Evolutionary conservation across 1,140 invertebrate species (phyloP).

Genomic region (Polypedilum pembai): DNA sequence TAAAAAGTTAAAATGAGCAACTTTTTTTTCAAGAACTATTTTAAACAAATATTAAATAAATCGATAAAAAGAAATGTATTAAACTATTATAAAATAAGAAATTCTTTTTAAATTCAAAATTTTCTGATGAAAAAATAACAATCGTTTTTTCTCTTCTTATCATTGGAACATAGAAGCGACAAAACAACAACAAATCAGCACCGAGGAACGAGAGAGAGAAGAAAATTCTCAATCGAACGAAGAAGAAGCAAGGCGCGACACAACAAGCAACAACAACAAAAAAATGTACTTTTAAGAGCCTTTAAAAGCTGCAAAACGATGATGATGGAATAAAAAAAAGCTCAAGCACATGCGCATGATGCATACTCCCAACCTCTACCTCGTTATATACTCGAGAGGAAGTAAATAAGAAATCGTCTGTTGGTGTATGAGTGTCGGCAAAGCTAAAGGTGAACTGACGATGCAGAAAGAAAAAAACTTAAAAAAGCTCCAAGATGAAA

Average conservation of each 20-base stretch:
- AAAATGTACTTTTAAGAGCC: neutral
- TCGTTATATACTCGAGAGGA: neutral
- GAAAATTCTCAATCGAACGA: neutral
- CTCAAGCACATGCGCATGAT: neutral
- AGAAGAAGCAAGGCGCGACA: conserved; percentile 10
- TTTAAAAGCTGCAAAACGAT: neutral
- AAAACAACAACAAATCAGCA: conserved; percentile 12
- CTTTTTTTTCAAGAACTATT: too few relatives aligned
- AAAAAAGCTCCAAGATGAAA: neutral
- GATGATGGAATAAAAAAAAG: conserved; percentile 1
- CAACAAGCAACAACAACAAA: conserved; percentile 8
- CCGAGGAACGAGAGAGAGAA: neutral
- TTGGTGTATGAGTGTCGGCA: neutral
- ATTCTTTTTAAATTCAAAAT: too few relatives aligned
- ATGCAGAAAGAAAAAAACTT: neutral
- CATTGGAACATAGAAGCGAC: neutral
- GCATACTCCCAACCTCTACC: neutral
- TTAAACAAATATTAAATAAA: too few relatives aligned
- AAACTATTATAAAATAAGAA: too few relatives aligned
- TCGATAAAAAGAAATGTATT: too few relatives aligned
- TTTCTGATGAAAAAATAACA: too few relatives aligned
- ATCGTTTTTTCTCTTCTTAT: neutral
- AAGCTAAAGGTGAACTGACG: neutral
- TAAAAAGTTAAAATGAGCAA: too few relatives aligned
- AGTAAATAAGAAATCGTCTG: neutral